phyloP scores from a whole-genome alignment of 2,888 invertebrate species.

The Dione vanillae region DNA sequence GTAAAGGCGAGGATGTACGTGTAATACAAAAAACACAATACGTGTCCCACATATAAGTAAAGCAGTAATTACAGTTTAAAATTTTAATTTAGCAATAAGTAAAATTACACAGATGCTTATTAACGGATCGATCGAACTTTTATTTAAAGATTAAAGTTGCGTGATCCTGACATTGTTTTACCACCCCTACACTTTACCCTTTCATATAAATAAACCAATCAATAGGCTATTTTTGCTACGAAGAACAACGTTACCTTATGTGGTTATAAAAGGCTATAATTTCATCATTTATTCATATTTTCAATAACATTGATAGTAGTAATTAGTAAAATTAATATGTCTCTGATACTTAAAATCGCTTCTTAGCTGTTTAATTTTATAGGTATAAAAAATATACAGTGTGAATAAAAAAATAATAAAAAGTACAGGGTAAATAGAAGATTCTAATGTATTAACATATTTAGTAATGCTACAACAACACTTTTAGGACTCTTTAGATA shows the following conservation, averaged over 20 bases:
- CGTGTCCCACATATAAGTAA: too few species aligned
- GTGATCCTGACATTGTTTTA: constrained; percentile 18
- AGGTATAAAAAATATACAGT: constrained; percentile 5
- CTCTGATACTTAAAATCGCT: constrained; percentile 13
- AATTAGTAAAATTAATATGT: constrained; percentile 7
- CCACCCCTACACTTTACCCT: constrained; percentile 17
- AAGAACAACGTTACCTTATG: constrained; percentile 20
- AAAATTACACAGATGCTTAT: not conserved
- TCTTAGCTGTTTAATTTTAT: constrained; percentile 27
- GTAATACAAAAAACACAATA: too few species aligned
- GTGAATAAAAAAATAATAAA: too few species aligned
- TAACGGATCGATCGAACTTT: not conserved
- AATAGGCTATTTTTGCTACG: constrained; percentile 26
- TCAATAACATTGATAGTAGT: not conserved
- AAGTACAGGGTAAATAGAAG: too few species aligned
- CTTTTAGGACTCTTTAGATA: too few species aligned
- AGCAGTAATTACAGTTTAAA: too few species aligned
- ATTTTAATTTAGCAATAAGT: too few species aligned
- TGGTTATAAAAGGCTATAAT: not conserved
- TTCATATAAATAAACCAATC: constrained; percentile 27
- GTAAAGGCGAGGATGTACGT: too few species aligned
- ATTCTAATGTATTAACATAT: too few species aligned
- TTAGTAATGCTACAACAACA: too few species aligned
- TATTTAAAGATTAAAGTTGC: constrained; percentile 7
- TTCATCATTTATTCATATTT: too few species aligned